Evolutionary conservation across 2,797 vertebrate genomes (phyloP).

Genomic region (Onychomys arenicola): DNA sequence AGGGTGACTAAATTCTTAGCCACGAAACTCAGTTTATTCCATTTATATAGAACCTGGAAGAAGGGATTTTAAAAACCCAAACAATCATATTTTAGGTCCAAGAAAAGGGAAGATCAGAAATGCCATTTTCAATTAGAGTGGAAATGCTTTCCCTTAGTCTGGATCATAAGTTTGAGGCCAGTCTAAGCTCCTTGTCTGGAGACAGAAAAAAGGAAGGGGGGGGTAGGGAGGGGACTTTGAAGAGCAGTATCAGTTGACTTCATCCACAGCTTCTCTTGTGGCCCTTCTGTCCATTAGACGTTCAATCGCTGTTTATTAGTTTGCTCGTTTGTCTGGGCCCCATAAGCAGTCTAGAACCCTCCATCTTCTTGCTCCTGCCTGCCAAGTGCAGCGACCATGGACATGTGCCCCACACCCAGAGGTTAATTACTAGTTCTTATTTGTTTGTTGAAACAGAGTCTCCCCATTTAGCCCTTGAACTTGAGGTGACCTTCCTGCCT

Average conservation of each 20-base stretch:
- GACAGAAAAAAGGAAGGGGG: background rate
- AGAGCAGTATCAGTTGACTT: background rate
- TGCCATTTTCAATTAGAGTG: background rate
- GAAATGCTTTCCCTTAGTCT: background rate
- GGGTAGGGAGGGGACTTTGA: background rate
- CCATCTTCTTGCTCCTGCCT: background rate
- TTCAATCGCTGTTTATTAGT: background rate
- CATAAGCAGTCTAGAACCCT: background rate
- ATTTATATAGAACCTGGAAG: background rate
- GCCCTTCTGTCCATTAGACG: background rate
- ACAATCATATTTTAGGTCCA: conserved; percentile 7
- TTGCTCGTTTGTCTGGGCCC: background rate
- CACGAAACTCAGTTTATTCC: background rate
- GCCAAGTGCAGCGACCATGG: background rate
- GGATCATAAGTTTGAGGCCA: background rate
- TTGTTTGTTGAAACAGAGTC: background rate
- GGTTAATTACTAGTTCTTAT: background rate
- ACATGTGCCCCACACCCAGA: background rate
- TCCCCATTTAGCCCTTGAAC: background rate
- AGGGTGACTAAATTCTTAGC: background rate
- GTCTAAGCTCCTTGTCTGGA: background rate
- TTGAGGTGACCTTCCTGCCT: background rate
- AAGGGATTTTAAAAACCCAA: conserved; percentile 50
- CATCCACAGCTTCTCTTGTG: background rate
- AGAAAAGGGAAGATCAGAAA: background rate